phyloP scores from a whole-genome alignment of 2,797 vertebrate species.

The Galaxias olidus region DNA sequence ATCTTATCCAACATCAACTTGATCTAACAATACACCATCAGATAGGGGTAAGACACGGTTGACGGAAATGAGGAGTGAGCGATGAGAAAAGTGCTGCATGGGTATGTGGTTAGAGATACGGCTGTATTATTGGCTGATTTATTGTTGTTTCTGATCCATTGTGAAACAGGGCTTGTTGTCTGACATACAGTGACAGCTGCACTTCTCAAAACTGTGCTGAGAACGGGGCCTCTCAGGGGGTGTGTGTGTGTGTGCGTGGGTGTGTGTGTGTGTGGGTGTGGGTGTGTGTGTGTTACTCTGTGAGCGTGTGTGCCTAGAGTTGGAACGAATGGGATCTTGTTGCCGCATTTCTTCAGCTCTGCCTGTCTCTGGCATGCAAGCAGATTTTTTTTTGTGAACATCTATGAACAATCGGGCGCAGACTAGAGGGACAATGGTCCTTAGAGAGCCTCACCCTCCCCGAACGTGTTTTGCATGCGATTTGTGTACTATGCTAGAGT shows the following conservation, averaged over 20 bases:
- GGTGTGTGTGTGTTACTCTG: constrained; percentile 21
- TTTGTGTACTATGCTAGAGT: constrained; percentile 15
- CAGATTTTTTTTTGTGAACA: constrained; percentile 28
- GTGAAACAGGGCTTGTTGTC: constrained; percentile 64
- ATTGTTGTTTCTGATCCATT: constrained; percentile 35
- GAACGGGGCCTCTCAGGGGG: constrained; percentile 3
- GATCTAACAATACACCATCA: no score
- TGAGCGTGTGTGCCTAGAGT: constrained; percentile 29
- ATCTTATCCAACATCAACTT: constrained; percentile 1
- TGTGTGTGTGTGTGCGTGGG: constrained; percentile 23
- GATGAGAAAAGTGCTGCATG: not conserved
- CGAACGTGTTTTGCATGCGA: constrained; percentile 51
- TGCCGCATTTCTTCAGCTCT: constrained; percentile 47
- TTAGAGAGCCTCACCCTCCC: constrained; percentile 7
- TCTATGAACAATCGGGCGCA: no score
- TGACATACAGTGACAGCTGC: constrained; percentile 73
- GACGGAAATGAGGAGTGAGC: no score
- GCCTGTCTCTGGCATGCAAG: constrained; percentile 45
- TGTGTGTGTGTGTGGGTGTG: constrained; percentile 9
- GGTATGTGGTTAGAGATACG: constrained; percentile 2
- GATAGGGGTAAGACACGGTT: no score
- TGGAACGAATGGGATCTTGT: constrained; percentile 46
- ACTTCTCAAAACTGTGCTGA: constrained; percentile 19
- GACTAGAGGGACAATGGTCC: constrained; percentile 40
- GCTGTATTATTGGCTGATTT: constrained; percentile 36